phyloP scores from a whole-genome alignment of 1,140 invertebrate species.

The Drosophila grimshawi region DNA sequence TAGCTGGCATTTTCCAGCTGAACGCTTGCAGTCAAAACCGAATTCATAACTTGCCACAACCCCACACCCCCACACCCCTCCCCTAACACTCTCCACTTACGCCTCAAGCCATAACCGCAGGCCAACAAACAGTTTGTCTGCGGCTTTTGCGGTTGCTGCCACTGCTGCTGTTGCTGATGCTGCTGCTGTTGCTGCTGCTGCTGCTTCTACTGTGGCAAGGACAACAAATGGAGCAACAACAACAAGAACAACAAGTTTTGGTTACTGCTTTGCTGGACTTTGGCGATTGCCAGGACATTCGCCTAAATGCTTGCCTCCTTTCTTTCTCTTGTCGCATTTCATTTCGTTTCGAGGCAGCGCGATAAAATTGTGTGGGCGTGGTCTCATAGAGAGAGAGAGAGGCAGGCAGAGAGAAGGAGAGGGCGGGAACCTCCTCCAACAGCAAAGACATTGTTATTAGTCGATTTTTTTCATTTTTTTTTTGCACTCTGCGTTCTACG shows the following conservation, averaged over 20 bases:
- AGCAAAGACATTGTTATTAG: slow-evolving; percentile 54
- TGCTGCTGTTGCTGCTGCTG: slow-evolving; percentile 49
- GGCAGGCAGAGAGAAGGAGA: background rate
- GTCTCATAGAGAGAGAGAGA: background rate
- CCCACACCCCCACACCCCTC: background rate
- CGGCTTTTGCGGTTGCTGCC: slow-evolving; percentile 53
- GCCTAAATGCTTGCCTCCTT: slow-evolving; percentile 16
- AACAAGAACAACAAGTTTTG: slow-evolving; percentile 14
- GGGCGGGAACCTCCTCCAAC: background rate
- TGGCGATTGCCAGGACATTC: slow-evolving; percentile 30
- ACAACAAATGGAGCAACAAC: slow-evolving; percentile 27
- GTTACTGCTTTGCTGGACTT: slow-evolving; percentile 24
- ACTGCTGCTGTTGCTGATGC: background rate
- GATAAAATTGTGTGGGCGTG: slow-evolving; percentile 72
- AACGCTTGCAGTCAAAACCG: slow-evolving; percentile 68
- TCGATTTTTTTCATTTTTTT: slow-evolving; percentile 66
- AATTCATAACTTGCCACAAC: slow-evolving; percentile 58
- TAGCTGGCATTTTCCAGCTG: slow-evolving; percentile 63
- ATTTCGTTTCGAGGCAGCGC: slow-evolving; percentile 30
- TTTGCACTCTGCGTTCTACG: slow-evolving; percentile 47
- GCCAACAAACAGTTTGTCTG: slow-evolving; percentile 57
- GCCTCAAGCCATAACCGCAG: slow-evolving; percentile 7
- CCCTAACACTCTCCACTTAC: background rate
- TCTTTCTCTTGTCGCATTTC: slow-evolving; percentile 23
- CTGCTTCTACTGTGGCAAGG: slow-evolving; percentile 2